A percentile compares a stretch with the other conserved stretches of the same genome.
phyloP scores from a whole-genome alignment of 37 sponge, comb jelly and placozoan species.

The Mnemiopsis leidyi region DNA sequence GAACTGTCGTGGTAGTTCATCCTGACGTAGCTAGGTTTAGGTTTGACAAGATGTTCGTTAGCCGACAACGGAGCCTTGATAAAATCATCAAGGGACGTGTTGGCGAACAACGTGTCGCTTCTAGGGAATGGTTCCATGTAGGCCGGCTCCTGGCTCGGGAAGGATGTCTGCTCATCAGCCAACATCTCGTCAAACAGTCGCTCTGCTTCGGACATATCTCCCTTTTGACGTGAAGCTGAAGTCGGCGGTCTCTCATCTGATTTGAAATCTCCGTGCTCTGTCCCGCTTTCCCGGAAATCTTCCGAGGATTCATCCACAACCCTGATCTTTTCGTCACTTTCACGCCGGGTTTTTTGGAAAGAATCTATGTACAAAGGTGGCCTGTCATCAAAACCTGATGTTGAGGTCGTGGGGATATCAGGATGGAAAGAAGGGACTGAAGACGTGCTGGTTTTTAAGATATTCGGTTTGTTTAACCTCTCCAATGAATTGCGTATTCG shows the following conservation, averaged over 20 bases:
- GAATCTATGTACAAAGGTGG: background rate
- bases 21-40: constrained; percentile 42
- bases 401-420: background rate
- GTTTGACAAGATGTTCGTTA: constrained; percentile 11
- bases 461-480: background rate
- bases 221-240: background rate
- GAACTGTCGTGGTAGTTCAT: constrained; percentile 60
- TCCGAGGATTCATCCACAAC: background rate
- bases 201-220: background rate
- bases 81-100: constrained; percentile 5
- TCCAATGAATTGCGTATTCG: background rate
- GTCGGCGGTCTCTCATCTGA: background rate
- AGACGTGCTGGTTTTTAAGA: background rate
- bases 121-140: constrained; percentile 22
- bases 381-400: background rate
- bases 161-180: background rate
- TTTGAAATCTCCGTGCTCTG: background rate
- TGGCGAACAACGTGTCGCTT: background rate
- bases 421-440: background rate
- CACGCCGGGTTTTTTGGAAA: background rate
- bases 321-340: background rate
- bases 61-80: constrained; percentile 26
- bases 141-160: background rate
- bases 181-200: constrained; percentile 13
- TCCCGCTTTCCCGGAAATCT: background rate